Percentiles rank a stretch among this genome's conserved stretches.
Conservation (phyloP, 2,888 invertebrate species). For the Artemia sinica region DNA sequence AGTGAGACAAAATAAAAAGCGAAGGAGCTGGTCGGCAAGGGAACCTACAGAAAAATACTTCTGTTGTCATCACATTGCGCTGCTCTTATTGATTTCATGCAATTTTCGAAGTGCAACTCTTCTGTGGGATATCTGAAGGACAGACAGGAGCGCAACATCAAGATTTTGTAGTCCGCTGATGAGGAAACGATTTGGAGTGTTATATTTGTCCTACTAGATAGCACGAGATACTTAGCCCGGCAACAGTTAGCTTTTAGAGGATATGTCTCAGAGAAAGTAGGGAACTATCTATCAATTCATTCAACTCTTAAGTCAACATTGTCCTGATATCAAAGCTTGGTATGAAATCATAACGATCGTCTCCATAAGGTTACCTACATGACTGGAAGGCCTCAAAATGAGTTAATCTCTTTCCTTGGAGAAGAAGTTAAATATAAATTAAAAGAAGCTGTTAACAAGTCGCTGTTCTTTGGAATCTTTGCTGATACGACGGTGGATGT, state of each 20-base stretch:
- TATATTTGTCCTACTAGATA: constrained; percentile 8
- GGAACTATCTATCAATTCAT: not conserved
- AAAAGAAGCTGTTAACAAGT: not conserved
- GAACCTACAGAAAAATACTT: constrained; percentile 13
- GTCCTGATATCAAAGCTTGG: constrained; percentile 5
- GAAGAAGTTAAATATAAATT: constrained; percentile 15
- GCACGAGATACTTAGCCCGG: constrained; percentile 4
- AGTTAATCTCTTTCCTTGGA: constrained; percentile 11
- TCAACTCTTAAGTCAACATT: too few species aligned
- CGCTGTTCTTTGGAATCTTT: constrained; percentile 12
- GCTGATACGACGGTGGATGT: not conserved
- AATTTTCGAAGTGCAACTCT: not conserved
- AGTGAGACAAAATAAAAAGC: constrained; percentile 17
- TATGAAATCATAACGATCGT: not conserved
- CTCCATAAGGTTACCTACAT: not conserved
- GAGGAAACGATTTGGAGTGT: not conserved
- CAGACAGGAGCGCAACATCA: not conserved
- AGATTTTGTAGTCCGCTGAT: not conserved
- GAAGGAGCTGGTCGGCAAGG: constrained; percentile 11
- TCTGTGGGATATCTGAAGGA: too few species aligned
- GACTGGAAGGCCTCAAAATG: not conserved
- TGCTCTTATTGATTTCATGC: not conserved
- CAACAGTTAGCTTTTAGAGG: constrained; percentile 15
- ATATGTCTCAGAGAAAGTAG: too few species aligned
- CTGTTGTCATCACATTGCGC: constrained; percentile 4